A percentile compares a stretch with the other conserved stretches of the same genome.
phyloP scores from a whole-genome alignment of 1,140 invertebrate genomes.

The Reticulitermes speratus region DNA sequence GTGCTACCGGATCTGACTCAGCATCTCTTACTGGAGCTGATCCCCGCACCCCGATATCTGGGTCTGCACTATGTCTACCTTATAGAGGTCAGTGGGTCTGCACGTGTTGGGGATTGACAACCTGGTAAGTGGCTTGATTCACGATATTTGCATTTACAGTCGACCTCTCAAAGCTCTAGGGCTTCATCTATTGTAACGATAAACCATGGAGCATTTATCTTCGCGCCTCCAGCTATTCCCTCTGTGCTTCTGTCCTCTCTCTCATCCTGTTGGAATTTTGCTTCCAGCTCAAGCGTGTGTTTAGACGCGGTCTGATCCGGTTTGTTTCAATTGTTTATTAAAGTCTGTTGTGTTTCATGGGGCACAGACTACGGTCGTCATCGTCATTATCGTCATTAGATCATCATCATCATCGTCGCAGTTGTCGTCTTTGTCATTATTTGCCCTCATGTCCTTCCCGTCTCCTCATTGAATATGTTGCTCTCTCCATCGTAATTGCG shows the following conservation, averaged over 20 bases:
- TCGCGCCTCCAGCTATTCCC: background rate
- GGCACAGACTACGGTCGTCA: no score
- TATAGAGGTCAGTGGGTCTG: constrained; percentile 1
- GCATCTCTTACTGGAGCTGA: background rate
- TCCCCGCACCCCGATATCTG: background rate
- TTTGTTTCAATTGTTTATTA: background rate
- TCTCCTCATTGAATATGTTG: no score
- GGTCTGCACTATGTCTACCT: background rate
- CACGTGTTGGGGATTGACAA: background rate
- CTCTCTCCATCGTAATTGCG: no score
- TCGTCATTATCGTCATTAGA: no score
- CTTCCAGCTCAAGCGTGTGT: background rate
- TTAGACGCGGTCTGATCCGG: background rate
- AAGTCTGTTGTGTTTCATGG: no score
- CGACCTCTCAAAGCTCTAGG: background rate
- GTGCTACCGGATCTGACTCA: background rate
- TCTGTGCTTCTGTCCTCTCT: background rate
- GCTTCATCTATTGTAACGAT: background rate
- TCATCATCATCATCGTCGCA: no score
- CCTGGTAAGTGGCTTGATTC: background rate
- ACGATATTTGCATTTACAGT: background rate
- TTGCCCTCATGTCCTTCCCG: no score
- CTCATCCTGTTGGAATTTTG: background rate
- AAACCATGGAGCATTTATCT: background rate
- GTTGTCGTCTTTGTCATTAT: no score